Evolutionary conservation across 2,888 invertebrate species (phyloP).

Genomic region (Napeogenes sylphis): DNA sequence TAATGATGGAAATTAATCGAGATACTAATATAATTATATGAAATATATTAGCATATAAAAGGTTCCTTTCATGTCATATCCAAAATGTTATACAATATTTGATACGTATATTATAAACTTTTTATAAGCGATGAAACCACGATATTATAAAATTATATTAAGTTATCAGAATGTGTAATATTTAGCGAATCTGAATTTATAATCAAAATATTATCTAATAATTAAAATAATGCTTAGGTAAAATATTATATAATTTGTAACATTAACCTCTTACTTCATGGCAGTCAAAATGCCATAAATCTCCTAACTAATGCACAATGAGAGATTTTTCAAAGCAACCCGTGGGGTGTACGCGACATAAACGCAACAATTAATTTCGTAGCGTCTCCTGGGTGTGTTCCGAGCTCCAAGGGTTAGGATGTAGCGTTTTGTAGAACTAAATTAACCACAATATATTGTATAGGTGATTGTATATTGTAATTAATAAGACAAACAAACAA

Average conservation of each 20-base stretch:
- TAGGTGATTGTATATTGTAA: no score
- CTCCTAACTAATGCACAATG: constrained; percentile 49
- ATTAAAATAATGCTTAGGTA: neutral
- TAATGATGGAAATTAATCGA: no score
- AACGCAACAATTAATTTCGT: constrained; percentile 70
- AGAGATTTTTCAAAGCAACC: constrained; percentile 70
- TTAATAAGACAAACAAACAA: no score
- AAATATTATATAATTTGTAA: constrained; percentile 11
- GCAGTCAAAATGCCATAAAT: constrained; percentile 41
- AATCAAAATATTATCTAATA: neutral
- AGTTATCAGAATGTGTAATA: neutral
- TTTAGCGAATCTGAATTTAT: neutral
- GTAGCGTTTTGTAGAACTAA: constrained; percentile 1
- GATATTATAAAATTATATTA: no score
- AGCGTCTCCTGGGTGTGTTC: constrained; percentile 45
- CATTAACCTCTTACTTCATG: constrained; percentile 8
- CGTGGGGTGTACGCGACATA: constrained; percentile 63
- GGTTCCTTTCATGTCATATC: no score
- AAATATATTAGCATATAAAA: no score
- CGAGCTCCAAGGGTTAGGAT: constrained; percentile 20
- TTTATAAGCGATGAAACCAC: no score
- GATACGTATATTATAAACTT: no score
- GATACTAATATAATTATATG: no score
- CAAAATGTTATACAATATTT: no score
- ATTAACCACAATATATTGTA: neutral